Percentiles rank a stretch among this genome's conserved stretches.
phyloP scores from a whole-genome alignment of 2,888 invertebrate species.

The Apodemia duryi region DNA sequence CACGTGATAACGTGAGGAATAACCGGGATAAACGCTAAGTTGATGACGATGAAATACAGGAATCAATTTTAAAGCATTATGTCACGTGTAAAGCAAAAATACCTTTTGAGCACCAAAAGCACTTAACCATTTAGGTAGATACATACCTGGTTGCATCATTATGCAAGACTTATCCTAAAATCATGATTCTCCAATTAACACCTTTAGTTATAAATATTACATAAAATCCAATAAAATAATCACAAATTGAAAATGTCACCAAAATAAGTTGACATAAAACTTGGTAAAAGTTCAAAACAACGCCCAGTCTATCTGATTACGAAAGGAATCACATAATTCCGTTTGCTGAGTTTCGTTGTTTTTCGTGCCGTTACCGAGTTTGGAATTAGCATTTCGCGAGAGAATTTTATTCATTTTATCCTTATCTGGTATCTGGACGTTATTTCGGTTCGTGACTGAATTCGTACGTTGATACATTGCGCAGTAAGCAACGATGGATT shows the following conservation, averaged over 20 bases:
- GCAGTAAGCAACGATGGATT: conserved; percentile 18
- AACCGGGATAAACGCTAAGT: too few relatives aligned
- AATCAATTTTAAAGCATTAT: too few relatives aligned
- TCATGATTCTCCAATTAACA: too few relatives aligned
- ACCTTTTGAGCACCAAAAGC: too few relatives aligned
- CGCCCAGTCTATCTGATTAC: conserved; percentile 1
- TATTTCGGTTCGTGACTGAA: conserved; percentile 22
- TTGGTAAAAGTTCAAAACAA: conserved; percentile 10
- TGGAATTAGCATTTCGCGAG: conserved; percentile 22
- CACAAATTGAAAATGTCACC: not conserved
- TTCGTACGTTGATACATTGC: conserved; percentile 21
- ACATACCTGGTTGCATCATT: too few relatives aligned
- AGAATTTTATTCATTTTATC: conserved; percentile 20
- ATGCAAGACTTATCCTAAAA: too few relatives aligned
- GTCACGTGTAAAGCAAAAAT: too few relatives aligned
- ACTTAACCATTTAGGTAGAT: too few relatives aligned
- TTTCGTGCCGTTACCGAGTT: conserved; percentile 20
- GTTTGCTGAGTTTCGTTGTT: conserved; percentile 9
- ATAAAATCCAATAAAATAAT: not conserved
- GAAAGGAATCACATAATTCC: conserved; percentile 11
- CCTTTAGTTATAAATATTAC: not conserved
- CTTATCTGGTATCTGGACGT: conserved; percentile 21
- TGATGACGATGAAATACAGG: too few relatives aligned
- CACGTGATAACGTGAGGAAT: too few relatives aligned
- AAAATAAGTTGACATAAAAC: conserved; percentile 9